Conservation (phyloP, 2,113 vertebrate species). For the Stigmatopora argus region DNA sequence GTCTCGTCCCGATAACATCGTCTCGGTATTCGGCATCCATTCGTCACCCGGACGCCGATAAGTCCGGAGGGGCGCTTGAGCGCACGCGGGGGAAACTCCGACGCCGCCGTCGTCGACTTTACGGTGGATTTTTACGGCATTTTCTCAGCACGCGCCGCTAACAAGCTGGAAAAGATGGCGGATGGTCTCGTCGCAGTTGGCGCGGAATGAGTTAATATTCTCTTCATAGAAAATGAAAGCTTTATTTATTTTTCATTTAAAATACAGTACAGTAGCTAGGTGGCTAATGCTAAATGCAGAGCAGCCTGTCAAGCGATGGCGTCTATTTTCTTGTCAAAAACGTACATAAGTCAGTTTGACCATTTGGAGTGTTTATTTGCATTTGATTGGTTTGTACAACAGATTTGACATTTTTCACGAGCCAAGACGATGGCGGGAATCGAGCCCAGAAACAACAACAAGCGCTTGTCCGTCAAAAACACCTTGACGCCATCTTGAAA, state of each 20-base stretch:
- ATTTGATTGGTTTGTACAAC: background rate
- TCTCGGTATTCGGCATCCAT: background rate
- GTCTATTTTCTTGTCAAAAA: background rate
- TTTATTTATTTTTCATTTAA: too few species aligned
- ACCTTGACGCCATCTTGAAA: background rate
- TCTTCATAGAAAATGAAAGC: too few species aligned
- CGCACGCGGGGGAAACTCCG: background rate
- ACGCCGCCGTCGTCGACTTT: background rate
- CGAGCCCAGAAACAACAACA: background rate
- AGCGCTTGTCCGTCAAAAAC: background rate
- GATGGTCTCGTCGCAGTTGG: too few species aligned
- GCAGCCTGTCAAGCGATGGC: background rate
- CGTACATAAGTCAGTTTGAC: background rate
- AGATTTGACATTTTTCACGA: slow-evolving; percentile 2
- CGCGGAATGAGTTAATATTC: too few species aligned
- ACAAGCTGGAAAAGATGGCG: too few species aligned
- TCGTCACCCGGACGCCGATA: background rate
- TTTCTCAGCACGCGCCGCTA: too few species aligned
- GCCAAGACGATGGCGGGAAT: background rate
- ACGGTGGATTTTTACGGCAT: background rate
- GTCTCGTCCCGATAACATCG: background rate
- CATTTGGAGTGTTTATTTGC: background rate
- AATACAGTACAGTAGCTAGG: background rate
- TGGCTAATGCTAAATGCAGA: background rate
- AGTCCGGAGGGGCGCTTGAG: too few species aligned